Evolutionary conservation across 1,140 invertebrate species (phyloP).

Genomic region (Euschistus heros): DNA sequence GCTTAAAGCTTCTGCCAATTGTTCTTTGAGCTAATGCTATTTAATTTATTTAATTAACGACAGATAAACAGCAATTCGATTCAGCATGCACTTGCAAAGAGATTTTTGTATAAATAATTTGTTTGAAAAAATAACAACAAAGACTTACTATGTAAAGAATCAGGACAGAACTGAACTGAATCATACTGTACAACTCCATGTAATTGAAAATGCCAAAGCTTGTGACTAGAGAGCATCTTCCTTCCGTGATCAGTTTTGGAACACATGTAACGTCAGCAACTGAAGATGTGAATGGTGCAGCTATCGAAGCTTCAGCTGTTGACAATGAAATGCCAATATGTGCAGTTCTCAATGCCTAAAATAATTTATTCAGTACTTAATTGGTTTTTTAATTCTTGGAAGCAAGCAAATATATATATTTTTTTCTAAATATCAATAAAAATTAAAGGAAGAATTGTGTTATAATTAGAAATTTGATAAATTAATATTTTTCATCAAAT

Average conservation of each 20-base stretch:
- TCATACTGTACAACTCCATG: conserved; percentile 89
- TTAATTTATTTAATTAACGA: conserved; percentile 37
- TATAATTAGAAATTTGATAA: too few species aligned
- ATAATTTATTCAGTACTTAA: conserved; percentile 3
- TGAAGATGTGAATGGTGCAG: conserved; percentile 87
- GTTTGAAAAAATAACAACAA: background rate
- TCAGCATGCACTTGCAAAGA: background rate
- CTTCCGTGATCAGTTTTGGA: conserved; percentile 66
- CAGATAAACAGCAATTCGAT: conserved; percentile 51
- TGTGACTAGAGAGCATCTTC: conserved; percentile 81
- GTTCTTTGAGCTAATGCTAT: too few species aligned
- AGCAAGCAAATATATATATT: too few species aligned
- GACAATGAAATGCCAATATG: conserved; percentile 89
- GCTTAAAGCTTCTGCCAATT: background rate
- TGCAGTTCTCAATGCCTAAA: conserved; percentile 69
- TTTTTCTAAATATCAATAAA: too few species aligned
- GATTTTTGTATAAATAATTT: too few species aligned
- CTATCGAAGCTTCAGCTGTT: conserved; percentile 86
- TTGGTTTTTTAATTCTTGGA: background rate
- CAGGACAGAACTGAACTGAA: conserved; percentile 88
- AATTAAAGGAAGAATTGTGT: too few species aligned
- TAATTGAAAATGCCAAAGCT: conserved; percentile 95
- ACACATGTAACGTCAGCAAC: conserved; percentile 81
- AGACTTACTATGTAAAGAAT: conserved; percentile 65
- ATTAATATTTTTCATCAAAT: too few species aligned